These are phyloP conservation scores for Nephrotoma flavescens DNA, from an alignment of 2,888 invertebrate genomes.

Conservation along the genomic window DNA sequence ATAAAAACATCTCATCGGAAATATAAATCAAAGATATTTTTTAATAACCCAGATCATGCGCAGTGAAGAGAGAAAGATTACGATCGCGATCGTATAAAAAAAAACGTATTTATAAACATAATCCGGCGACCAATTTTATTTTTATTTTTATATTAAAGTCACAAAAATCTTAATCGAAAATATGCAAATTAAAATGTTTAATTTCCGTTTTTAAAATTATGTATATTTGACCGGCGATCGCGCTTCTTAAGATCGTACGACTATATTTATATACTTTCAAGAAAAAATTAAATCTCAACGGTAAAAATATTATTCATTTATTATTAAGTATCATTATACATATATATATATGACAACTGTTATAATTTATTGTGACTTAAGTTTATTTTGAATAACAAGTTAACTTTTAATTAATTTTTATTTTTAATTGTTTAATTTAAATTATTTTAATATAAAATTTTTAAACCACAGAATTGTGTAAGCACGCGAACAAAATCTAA, in stretches of 20 bases:
- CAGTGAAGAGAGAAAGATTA: background rate
- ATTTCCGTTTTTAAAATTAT: background rate
- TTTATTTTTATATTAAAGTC: background rate
- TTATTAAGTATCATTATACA: too few species aligned
- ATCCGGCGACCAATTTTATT: background rate
- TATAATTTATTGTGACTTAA: background rate
- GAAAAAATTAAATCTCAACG: background rate
- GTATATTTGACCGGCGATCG: background rate
- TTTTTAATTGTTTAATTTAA: background rate
- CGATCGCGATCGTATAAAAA: background rate
- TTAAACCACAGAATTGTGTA: background rate
- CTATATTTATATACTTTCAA: background rate
- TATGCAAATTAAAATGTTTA: background rate
- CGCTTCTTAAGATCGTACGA: background rate
- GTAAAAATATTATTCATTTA: background rate
- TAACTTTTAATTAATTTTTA: background rate
- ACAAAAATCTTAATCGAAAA: background rate
- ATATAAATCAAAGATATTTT: background rate
- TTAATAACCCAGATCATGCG: background rate
- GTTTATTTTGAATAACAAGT: background rate
- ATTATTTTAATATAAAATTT: background rate
- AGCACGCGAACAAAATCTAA: background rate
- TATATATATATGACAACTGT: too few species aligned
- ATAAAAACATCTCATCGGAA: background rate
- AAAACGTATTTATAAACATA: background rate